phyloP scores from a whole-genome alignment of 92 coral and sea anemone species.

The Anthopleura xanthogrammica region DNA sequence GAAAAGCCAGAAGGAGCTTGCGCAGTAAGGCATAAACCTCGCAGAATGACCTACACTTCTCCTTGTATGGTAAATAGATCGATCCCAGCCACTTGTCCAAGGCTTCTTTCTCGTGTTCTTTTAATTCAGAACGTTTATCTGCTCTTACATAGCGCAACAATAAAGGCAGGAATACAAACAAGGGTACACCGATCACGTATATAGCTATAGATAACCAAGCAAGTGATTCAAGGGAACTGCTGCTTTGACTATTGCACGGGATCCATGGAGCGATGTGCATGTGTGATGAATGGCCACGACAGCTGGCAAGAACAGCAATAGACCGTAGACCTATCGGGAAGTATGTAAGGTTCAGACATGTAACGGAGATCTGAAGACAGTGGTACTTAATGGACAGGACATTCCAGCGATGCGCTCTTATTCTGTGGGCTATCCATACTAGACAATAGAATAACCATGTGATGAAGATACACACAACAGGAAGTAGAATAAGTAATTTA shows the following conservation, averaged over 20 bases:
- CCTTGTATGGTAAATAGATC: conserved; percentile 39
- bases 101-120: conserved; percentile 12
- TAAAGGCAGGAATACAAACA: conserved; percentile 40
- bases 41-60: conserved; percentile 19
- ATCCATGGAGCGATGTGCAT: conserved; percentile 58
- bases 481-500: conserved; percentile 42
- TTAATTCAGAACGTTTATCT: conserved; percentile 2
- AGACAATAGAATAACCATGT: conserved; percentile 32
- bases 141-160: conserved; percentile 29
- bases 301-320: conserved; percentile 45
- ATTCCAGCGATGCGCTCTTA: not conserved
- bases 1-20: conserved; percentile 62
- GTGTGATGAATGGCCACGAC: conserved; percentile 32
- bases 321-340: conserved; percentile 61
- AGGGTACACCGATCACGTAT: conserved; percentile 38
- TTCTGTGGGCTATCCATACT: not conserved
- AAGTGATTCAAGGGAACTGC: conserved; percentile 4
- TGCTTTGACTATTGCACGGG: conserved; percentile 30
- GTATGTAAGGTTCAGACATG: conserved; percentile 48
- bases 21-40: conserved; percentile 55
- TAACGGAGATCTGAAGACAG: conserved; percentile 44
- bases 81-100: conserved; percentile 45
- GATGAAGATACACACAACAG: conserved; percentile 29
- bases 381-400: conserved; percentile 2
- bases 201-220: conserved; percentile 29